Conservation (phyloP, 2,113 vertebrate genomes). For the Sylvilagus bachmani region DNA sequence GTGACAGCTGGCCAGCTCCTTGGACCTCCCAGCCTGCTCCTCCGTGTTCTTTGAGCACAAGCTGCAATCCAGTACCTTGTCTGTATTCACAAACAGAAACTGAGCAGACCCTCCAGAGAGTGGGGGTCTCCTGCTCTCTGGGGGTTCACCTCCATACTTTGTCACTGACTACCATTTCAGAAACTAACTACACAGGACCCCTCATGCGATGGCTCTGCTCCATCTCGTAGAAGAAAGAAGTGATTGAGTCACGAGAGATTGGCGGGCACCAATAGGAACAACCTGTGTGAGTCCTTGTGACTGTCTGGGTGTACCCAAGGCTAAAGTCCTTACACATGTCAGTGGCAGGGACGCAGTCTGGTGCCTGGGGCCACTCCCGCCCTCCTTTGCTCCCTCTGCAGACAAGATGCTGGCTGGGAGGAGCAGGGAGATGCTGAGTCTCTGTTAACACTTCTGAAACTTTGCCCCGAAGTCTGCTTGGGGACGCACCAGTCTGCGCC, state of each 20-base stretch:
- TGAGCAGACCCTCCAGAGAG: neutral
- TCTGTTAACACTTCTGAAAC: neutral
- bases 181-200: neutral
- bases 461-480: neutral
- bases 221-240: neutral
- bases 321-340: neutral
- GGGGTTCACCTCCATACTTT: too few relatives aligned
- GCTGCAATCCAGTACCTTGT: rapidly evolving
- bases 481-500: neutral
- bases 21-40: rapidly evolving
- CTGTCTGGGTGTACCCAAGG: too few relatives aligned
- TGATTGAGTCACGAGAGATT: neutral
- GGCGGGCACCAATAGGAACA: too few relatives aligned
- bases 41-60: neutral
- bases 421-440: neutral
- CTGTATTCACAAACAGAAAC: neutral
- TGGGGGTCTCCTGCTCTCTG: neutral
- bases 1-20: rapidly evolving
- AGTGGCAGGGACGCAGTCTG: neutral
- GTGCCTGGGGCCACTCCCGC: too few relatives aligned
- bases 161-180: neutral
- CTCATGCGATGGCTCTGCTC: neutral
- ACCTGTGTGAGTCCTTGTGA: neutral
- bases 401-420: neutral
- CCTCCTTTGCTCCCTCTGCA: rapidly evolving